These are phyloP conservation scores for Hozukius guyotensis DNA, from an alignment of 2,797 vertebrate species.

Conservation along the genomic window DNA sequence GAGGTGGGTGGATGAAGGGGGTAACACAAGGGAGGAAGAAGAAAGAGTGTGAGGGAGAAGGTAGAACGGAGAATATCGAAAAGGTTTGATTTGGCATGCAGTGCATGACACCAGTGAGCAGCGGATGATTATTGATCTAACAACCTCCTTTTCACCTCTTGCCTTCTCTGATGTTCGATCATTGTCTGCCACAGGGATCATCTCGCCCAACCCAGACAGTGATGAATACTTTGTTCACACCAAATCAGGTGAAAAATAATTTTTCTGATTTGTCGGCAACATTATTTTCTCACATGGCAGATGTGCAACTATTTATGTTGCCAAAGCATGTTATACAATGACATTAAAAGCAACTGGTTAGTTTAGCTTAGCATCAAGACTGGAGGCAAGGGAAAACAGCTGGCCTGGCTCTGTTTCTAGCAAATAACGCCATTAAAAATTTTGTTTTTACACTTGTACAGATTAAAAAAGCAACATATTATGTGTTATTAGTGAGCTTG, in stretches of 20 bases:
- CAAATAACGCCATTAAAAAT: background rate
- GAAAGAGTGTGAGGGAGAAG: slow-evolving; percentile 4
- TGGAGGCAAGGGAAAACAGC: background rate
- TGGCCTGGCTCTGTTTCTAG: background rate
- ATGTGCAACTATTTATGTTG: background rate
- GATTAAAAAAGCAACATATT: background rate
- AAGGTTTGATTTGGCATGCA: slow-evolving; percentile 16
- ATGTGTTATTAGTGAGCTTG: background rate
- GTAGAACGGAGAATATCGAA: background rate
- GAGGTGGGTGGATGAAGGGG: slow-evolving; percentile 25
- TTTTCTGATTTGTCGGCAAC: background rate
- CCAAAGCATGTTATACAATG: background rate
- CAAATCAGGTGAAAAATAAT: background rate
- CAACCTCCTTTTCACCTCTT: slow-evolving; percentile 26
- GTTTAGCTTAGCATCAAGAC: background rate
- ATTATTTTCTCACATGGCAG: background rate
- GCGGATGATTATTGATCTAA: slow-evolving; percentile 17
- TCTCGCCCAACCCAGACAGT: slow-evolving; percentile 6
- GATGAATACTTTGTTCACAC: slow-evolving; percentile 13
- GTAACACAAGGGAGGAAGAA: slow-evolving; percentile 2
- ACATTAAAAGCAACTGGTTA: background rate
- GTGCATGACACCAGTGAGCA: slow-evolving; percentile 6
- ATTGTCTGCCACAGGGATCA: background rate
- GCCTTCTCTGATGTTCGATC: slow-evolving; percentile 14
- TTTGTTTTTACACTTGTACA: background rate